Conservation (phyloP, 2,113 vertebrate genomes). For the Scolopax mira region DNA sequence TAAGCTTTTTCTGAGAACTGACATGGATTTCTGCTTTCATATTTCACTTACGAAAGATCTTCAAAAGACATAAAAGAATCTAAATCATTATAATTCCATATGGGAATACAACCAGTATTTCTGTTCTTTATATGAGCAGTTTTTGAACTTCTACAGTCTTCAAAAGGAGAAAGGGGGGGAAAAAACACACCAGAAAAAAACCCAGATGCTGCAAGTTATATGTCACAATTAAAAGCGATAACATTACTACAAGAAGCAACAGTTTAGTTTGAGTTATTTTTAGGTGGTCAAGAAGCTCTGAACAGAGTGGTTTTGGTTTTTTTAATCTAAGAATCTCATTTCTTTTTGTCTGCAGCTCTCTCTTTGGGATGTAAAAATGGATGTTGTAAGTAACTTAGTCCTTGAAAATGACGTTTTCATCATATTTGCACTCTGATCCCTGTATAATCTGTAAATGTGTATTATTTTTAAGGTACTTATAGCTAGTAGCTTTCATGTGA, state of each 20-base stretch:
- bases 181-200: not conserved
- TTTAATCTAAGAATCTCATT: slow-evolving; percentile 4
- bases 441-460: slow-evolving; percentile 63
- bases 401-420: not conserved
- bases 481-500: slow-evolving; percentile 15
- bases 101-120: slow-evolving; percentile 33
- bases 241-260: slow-evolving; percentile 4
- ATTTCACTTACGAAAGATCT: slow-evolving; percentile 23
- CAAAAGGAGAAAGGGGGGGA: not conserved
- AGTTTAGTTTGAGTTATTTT: slow-evolving; percentile 4
- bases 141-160: slow-evolving; percentile 55
- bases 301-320: not conserved
- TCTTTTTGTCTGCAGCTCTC: slow-evolving; percentile 29
- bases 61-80: slow-evolving; percentile 36
- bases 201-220: slow-evolving; percentile 6
- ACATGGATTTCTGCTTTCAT: slow-evolving; percentile 48
- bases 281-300: not conserved
- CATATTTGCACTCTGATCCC: slow-evolving; percentile 33
- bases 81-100: slow-evolving; percentile 27
- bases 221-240: slow-evolving; percentile 22
- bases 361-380: slow-evolving; percentile 16
- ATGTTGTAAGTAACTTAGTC: slow-evolving; percentile 42
- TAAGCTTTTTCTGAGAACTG: slow-evolving; percentile 32
- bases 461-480: slow-evolving; percentile 45
- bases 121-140: slow-evolving; percentile 63